A percentile compares a stretch with the other conserved stretches of the same genome.
Conservation (phyloP, 2,797 vertebrate species). For the Pachyuromys duprasi region DNA sequence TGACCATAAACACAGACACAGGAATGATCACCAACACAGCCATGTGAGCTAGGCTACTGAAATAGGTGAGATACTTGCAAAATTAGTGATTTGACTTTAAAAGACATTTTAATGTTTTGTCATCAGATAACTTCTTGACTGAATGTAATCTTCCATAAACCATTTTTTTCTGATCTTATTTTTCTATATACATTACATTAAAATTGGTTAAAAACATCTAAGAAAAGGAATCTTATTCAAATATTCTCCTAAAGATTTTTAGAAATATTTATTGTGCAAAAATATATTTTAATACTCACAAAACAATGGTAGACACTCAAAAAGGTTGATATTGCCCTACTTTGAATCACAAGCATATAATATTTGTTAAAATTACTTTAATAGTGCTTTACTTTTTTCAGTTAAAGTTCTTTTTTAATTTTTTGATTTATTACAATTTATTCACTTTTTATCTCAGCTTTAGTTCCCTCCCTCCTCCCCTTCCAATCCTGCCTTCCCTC, state of each 20-base stretch:
- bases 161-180: neutral
- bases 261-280: neutral
- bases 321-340: neutral
- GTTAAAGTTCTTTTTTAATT: no score
- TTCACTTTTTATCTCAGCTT: no score
- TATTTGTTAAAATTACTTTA: neutral
- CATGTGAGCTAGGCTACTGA: neutral
- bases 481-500: no score
- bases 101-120: conserved; percentile 55
- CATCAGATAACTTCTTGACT: conserved; percentile 48
- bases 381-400: neutral
- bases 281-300: conserved; percentile 37
- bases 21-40: neutral
- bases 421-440: no score
- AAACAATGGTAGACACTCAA: neutral
- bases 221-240: conserved; percentile 32
- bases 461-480: no score
- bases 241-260: neutral
- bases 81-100: conserved; percentile 45
- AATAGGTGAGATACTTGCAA: conserved; percentile 55
- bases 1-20: conserved; percentile 37
- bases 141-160: neutral
- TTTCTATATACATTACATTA: conserved; percentile 58
- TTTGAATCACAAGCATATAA: neutral
- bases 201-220: conserved; percentile 38